Percentiles rank a stretch among this genome's conserved stretches.
Evolutionary conservation across 2,888 invertebrate species (phyloP).

Genomic region (Dryococelus australis): DNA sequence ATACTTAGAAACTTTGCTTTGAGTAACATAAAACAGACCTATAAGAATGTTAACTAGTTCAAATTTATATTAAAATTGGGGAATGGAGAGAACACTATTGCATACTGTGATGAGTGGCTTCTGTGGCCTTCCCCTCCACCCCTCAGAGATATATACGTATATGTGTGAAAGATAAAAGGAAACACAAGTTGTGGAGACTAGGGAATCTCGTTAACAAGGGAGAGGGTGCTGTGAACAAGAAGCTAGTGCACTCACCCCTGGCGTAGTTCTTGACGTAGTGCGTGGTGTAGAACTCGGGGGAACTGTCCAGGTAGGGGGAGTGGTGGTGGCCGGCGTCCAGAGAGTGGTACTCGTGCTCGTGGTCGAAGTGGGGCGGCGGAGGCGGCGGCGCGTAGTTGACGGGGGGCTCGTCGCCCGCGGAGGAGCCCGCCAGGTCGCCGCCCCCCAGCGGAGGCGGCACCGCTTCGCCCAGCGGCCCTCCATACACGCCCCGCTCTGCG

Average conservation of each 20-base stretch:
- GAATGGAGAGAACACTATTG: too few relatives aligned
- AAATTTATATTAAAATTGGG: too few relatives aligned
- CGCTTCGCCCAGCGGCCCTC: constrained; percentile 54
- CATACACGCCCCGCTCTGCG: constrained; percentile 5
- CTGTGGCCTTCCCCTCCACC: too few relatives aligned
- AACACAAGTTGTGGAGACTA: too few relatives aligned
- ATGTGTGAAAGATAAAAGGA: too few relatives aligned
- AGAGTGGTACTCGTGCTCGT: constrained; percentile 65
- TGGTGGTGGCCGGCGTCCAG: constrained; percentile 64
- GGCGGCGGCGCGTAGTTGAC: constrained; percentile 54
- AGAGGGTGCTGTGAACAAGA: too few relatives aligned
- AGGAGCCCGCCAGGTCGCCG: constrained; percentile 45
- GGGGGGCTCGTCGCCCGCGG: constrained; percentile 54
- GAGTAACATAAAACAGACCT: too few relatives aligned
- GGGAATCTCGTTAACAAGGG: too few relatives aligned
- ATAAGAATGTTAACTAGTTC: too few relatives aligned
- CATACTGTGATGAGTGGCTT: too few relatives aligned
- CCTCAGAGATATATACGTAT: too few relatives aligned
- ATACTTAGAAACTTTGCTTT: too few relatives aligned
- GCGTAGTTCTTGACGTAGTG: constrained; percentile 75
- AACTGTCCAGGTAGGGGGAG: constrained; percentile 69
- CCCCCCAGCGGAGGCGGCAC: constrained; percentile 35
- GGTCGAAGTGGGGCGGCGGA: constrained; percentile 60
- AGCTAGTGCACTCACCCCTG: constrained; percentile 66
- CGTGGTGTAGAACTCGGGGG: constrained; percentile 77